Base-by-base conservation (phyloP, 2,113 vertebrate genomes). In the Cyprinodon tularosa region DNA sequence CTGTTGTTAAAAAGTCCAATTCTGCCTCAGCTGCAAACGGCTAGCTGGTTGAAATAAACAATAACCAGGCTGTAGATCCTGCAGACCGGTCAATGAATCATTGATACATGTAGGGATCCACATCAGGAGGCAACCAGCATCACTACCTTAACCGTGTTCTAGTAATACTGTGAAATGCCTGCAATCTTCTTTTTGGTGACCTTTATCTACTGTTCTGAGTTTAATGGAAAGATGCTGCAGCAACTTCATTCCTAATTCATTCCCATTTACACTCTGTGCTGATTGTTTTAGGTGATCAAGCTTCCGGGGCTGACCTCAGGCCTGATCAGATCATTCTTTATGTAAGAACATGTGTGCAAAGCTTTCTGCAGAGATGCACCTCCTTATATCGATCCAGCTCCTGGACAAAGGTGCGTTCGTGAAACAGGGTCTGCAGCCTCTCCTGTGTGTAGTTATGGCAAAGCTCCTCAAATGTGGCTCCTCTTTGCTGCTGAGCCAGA, bases 381-480 rank as follows among this genome's bases (percentile, higher is more conserved):
- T 99, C 98, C 90, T 97, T 98, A 93, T 98, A 98, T 78, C 96
- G 85, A 65, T 99, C 98, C 88, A 98, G 88, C 93, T 99, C 97
- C 20, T 95, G 95, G 40, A 96, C 90, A 0, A 97, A 98, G 40
- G 96, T 97, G 66, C 96, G 95, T 74, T 99, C 96, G 0, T 99
- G 96, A 91, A 98, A 99, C 12, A 99, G 95, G 0, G 93, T 94
- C 94, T 99, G 98, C 83, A 99, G 94, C 63, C 97, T 94, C 86
- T 99, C 98, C 93, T 99, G 98, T 40, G 96, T 89, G 0, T 99
- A 99, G 94, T 99, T 99, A 85, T 99, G 98, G 88, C 97, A 99
- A 44, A 99, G 96, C 87, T 99, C 98, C 86, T 99, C 97, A 0
- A 98, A 99, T 40, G 96, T 97, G 89, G 97, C 97, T 0, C 96